Evolutionary conservation across 2,113 vertebrate species (phyloP), one percentile per base, ranked within the genome.

Genomic region (Pelobates fuscus): DNA sequence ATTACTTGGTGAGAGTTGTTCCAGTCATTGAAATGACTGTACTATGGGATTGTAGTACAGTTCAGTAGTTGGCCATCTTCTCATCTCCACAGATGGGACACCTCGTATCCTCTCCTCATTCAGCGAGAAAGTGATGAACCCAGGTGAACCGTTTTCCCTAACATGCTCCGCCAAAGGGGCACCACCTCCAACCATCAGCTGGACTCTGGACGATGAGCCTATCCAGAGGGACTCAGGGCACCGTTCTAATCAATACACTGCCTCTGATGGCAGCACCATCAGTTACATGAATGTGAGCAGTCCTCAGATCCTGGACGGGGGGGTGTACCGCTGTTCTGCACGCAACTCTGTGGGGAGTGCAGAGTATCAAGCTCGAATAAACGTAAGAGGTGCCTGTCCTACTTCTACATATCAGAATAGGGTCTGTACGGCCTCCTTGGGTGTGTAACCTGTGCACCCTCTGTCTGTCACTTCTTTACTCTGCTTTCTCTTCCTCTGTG

Each of bases 351-450:
- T 97, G 89, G 97, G 97, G 93, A 95, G 95, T 86, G 96, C 96
- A 92, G 96, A 98, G 93, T 99, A 99, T 92, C 97, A 99, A 98
- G 96, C 97, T 94, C 97, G 97, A 97, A 98, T 99, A 98, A 99
- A 99, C 97, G 97, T 99, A 99, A 99, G 97, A 99, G 97, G 97
- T 99, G 97, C 97, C 96, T 99, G 96, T 99, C 97, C 97, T 98
- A 96, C 95, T 96, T 98, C 98, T 99, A 95, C 98, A 98, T 98
- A 93, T 98, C 94, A 96, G 95, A 91, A 94, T 94, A 96, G 95
- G 92, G 80, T 80, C 86, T 84, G 72, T 69, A 84, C 86, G 82
- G 79, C 83, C 86, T 84, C 80, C 79, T 82, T 78, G 79, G 80
- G 78, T 78, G 7, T 52, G 57, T 32, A 25, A 54, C 43, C 43